Evolutionary conservation across 2,797 vertebrate genomes (phyloP), one percentile per base, ranked within the genome.

Genomic region (Danio kyathit): DNA sequence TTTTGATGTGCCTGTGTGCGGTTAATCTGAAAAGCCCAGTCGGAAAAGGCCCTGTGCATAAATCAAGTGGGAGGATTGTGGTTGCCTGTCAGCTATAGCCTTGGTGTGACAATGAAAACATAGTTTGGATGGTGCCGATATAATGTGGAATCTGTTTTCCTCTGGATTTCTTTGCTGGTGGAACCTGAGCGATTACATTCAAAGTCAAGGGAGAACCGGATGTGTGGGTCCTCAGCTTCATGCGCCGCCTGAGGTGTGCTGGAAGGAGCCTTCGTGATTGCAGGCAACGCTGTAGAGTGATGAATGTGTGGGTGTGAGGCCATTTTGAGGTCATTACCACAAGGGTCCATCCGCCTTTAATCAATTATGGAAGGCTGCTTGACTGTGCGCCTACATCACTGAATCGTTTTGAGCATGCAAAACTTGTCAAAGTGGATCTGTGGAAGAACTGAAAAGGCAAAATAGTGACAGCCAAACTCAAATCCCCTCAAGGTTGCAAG

Each of bases 1-100:
- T 76, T 88, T 87, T 90, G 86, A 92, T 88, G 78, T 87, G 84
- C 82, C 77, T 66, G 80, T 75, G 73, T 83, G 83, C 65, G 74
- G 87, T 77, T 88, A 86, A 88, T 88, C 69, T 83, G 64, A 82
- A 83, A 84, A 87, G 51, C 85, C 85, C 41, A 82, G 84, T 90
- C 72, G 75, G 78, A 88, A 29, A 81, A 80, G 73, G 79, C 86
- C 78, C 49, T 83, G 63, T 81, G 77, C 83, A 83, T 83, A 81
- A 86, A 81, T 82, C 74, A 84, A 75, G 86, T 80, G 64, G 83
- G 80, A 83, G 82, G 85, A 75, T 76, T 78, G 65, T 77, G 74
- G 72, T 52, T 86, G 82, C 69, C 82, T 84, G 59, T 74, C 80
- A 66, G 46, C 71, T 81, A 71, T 29, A 79, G 76, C 48, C 21